Base-by-base conservation (phyloP, 2,888 invertebrate species). In the Sceliomorpha sp. region DNA sequence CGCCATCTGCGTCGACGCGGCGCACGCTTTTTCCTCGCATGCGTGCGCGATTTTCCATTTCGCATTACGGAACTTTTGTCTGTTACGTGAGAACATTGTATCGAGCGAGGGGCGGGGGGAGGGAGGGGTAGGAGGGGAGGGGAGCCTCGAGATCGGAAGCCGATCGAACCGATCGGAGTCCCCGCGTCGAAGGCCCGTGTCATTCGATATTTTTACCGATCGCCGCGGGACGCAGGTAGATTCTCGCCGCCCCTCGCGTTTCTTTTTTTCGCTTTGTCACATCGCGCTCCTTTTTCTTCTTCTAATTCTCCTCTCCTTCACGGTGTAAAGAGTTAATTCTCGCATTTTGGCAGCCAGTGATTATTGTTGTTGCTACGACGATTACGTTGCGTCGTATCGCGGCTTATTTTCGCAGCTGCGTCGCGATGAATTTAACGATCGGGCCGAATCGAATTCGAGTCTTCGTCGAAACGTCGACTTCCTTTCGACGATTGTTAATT, bases 31-130 rank as follows among this genome's bases (percentile, higher is more conserved):
- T 66, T n/a, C n/a, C 63, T 55, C 34, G 40, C 50, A 58, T 62
- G 63, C 51, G 56, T 56, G 50, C 40, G 64, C 68, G 72, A 74
- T 77, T 79, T 74, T 79, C 72, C n/a, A 76, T 77, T 75, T 72
- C 31, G 66, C 72, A 74, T 77, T 72, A 70, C 69, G 58, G 15
- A 42, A n/a, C 72, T 73, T 78, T 81, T 81, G 82, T 79, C 81
- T 82, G 81, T 74, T 76, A 84, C 83, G 81, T 83, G 84, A 84
- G 84, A 84, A 83, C 80, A 83, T 78, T 78, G 74, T 60, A 69
- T 75, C 77, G 69, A 67, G 73, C 71, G 77, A 74, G 74, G 75
- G 76, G 76, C 72, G n/a, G n/a, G n/a, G n/a, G n/a, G n/a, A n/a
- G n/a, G n/a, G n/a, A n/a, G n/a, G n/a, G n/a, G n/a, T n/a, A n/a